phyloP scores from a whole-genome alignment of 2,797 vertebrate genomes.

The Catostomus latipinnis region DNA sequence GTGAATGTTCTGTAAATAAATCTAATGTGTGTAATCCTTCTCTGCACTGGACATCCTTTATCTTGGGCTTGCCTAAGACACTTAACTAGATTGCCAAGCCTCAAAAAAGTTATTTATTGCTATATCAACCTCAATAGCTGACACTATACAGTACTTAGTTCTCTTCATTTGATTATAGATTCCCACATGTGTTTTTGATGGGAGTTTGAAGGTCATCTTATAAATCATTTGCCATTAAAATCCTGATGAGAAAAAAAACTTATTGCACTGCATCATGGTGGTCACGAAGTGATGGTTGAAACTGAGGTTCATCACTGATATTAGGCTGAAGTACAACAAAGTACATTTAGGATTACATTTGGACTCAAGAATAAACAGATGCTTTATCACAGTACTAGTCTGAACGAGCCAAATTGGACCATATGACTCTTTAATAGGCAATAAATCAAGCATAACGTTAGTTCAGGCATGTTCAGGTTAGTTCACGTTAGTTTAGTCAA shows the following conservation, averaged over 20 bases:
- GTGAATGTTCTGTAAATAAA: slow-evolving; percentile 47
- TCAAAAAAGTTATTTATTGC: slow-evolving; percentile 21
- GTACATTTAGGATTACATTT: neutral
- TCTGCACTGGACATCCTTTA: slow-evolving; percentile 17
- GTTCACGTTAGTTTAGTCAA: too few species aligned
- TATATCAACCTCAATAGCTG: slow-evolving; percentile 45
- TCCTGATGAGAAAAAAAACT: slow-evolving; percentile 27
- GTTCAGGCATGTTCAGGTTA: too few species aligned
- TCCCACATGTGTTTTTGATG: slow-evolving; percentile 47
- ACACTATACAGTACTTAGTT: slow-evolving; percentile 32
- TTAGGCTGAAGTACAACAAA: neutral
- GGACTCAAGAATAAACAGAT: neutral
- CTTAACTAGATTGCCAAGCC: slow-evolving; percentile 24
- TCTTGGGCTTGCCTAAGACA: slow-evolving; percentile 23
- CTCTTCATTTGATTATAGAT: slow-evolving; percentile 44
- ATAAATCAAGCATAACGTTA: neutral
- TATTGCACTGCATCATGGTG: neutral
- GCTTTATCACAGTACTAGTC: neutral
- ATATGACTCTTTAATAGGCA: neutral
- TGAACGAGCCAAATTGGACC: neutral
- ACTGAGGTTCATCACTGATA: slow-evolving; percentile 6
- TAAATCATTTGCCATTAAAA: slow-evolving; percentile 38
- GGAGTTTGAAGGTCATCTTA: slow-evolving; percentile 27
- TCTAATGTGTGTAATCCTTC: slow-evolving; percentile 44
- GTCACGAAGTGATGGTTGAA: slow-evolving; percentile 4